phyloP scores from a whole-genome alignment of 2,888 invertebrate genomes.

The Corbicula japonica region DNA sequence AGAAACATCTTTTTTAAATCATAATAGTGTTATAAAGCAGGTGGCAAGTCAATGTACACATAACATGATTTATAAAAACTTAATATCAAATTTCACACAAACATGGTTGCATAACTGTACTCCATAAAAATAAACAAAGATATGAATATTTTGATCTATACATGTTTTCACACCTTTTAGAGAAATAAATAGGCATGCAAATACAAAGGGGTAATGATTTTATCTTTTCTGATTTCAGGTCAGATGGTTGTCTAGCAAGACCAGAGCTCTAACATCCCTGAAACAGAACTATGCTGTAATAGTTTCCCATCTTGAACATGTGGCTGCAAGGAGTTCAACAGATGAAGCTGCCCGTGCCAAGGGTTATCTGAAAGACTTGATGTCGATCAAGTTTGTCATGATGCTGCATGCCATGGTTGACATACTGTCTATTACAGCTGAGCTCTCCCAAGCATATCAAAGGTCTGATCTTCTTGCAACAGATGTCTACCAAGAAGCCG shows the following conservation, averaged over 20 bases:
- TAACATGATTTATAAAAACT: no score
- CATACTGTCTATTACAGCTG: not conserved
- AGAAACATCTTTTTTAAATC: no score
- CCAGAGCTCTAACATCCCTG: slow-evolving; percentile 12
- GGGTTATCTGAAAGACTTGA: slow-evolving; percentile 13
- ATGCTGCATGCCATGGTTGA: slow-evolving; percentile 24
- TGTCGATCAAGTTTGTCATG: slow-evolving; percentile 5
- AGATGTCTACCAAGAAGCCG: slow-evolving; percentile 20
- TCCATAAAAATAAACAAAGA: not conserved
- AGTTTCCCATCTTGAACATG: slow-evolving; percentile 30
- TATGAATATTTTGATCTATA: not conserved
- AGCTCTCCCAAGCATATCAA: slow-evolving; percentile 5
- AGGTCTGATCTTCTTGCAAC: not conserved
- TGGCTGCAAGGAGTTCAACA: slow-evolving; percentile 19
- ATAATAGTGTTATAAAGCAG: not conserved
- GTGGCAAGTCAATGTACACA: not conserved
- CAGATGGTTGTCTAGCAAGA: slow-evolving; percentile 31
- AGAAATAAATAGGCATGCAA: no score
- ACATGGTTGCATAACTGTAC: not conserved
- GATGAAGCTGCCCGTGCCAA: slow-evolving; percentile 26
- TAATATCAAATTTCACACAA: no score
- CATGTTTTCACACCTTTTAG: no score
- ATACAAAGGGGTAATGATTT: not conserved
- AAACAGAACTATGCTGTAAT: not conserved
- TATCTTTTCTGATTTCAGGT: slow-evolving; percentile 8